Conservation (phyloP, 30 jellyfish, hydroid and myxozoan genomes). For the Euphysa ruthae region DNA sequence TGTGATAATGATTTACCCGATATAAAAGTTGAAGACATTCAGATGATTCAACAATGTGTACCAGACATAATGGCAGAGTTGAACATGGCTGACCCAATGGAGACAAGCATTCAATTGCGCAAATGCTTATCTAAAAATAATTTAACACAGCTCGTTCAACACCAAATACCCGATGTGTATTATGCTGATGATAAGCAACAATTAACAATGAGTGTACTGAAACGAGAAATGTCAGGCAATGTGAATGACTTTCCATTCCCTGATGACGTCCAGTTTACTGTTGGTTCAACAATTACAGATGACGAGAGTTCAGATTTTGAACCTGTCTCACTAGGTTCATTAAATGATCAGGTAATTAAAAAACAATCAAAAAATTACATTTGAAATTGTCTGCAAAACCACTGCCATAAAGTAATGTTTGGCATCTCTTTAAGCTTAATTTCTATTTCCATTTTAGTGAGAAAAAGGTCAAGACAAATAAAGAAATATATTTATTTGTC, state of each 20-base stretch:
- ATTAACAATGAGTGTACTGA: conserved; percentile 71
- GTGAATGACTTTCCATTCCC: conserved; percentile 28
- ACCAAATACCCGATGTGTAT: conserved; percentile 52
- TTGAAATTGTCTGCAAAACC: no score
- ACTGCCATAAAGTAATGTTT: no score
- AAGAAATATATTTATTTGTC: no score
- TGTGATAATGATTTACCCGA: conserved; percentile 77
- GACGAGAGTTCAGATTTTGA: conserved; percentile 46
- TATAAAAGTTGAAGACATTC: conserved; percentile 47
- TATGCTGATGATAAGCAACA: conserved; percentile 41
- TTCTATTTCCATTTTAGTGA: no score
- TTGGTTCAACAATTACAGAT: conserved; percentile 36
- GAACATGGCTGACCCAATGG: conserved; percentile 53
- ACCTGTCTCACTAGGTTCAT: conserved; percentile 50
- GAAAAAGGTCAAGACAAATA: no score
- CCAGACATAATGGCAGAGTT: conserved; percentile 80
- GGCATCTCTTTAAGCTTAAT: no score
- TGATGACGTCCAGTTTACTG: conserved; percentile 29
- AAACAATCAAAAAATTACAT: no score
- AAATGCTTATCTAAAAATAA: conserved; percentile 63
- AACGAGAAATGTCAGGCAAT: conserved; percentile 73
- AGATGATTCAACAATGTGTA: conserved; percentile 49
- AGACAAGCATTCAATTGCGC: conserved; percentile 48
- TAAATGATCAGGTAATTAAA: no score
- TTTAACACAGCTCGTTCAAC: conserved; percentile 50